These are phyloP conservation scores for Penaeus indicus DNA, from an alignment of 1,140 invertebrate species.

Conservation along the genomic window DNA sequence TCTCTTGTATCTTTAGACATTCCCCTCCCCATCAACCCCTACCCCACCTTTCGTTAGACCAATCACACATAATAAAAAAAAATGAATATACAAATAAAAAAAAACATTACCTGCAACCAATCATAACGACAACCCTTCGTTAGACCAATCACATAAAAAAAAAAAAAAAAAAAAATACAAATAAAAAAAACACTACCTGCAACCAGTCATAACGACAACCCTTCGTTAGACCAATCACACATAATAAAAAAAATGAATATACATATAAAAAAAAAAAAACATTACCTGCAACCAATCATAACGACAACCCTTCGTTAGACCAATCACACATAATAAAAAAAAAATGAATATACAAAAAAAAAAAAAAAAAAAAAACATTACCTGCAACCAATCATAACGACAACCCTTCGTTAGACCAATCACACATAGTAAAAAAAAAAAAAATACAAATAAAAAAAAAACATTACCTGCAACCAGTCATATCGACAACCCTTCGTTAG, in stretches of 20 bases:
- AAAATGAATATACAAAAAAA: neutral
- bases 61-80: neutral
- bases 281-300: conserved; percentile 80
- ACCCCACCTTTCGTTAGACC: too few relatives aligned
- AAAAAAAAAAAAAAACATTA: conserved; percentile 67
- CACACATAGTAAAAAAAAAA: too few relatives aligned
- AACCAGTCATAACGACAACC: conserved; percentile 80
- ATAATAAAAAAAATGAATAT: neutral
- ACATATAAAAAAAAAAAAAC: conserved; percentile 11
- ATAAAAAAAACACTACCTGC: conserved; percentile 74
- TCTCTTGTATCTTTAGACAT: too few relatives aligned
- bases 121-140: conserved; percentile 76
- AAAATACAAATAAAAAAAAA: neutral
- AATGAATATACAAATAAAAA: neutral
- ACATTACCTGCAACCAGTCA: conserved; percentile 79
- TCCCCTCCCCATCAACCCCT: too few relatives aligned
- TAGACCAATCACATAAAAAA: neutral
- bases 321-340: neutral
- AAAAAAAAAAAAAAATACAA: neutral
- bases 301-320: conserved; percentile 72
- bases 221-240: neutral
- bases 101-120: conserved; percentile 76
- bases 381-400: conserved; percentile 79
- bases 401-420: conserved; percentile 71
- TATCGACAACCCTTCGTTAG: conserved; percentile 73